Conservation (phyloP, 2,797 vertebrate species). For the Epinephelus coioides region DNA sequence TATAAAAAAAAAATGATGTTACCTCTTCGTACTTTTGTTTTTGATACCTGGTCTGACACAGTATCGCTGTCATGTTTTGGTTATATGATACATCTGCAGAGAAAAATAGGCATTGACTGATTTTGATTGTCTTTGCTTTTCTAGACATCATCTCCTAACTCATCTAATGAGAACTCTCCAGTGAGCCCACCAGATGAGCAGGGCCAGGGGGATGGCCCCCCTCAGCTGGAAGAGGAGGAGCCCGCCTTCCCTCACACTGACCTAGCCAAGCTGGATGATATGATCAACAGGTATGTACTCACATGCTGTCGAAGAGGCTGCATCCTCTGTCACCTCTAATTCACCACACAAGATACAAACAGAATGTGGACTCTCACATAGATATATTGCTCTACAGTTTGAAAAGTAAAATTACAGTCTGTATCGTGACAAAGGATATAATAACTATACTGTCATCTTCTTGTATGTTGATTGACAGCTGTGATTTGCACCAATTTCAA, state of each 20-base stretch:
- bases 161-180: slow-evolving; percentile 99
- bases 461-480: neutral
- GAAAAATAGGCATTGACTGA: neutral
- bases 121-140: slow-evolving; percentile 34
- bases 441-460: neutral
- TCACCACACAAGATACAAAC: neutral
- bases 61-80: neutral
- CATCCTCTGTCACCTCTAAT: neutral
- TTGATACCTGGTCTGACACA: neutral
- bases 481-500: no score
- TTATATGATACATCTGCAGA: neutral
- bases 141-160: slow-evolving; percentile 97
- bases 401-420: no score
- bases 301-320: neutral
- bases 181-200: slow-evolving; percentile 97
- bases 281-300: slow-evolving; percentile 96
- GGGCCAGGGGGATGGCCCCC: slow-evolving; percentile 92
- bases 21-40: neutral
- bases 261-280: slow-evolving; percentile 99
- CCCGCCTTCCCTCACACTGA: slow-evolving; percentile 99
- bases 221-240: slow-evolving; percentile 98
- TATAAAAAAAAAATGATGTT: no score
- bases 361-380: neutral
- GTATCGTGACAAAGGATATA: neutral
- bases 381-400: neutral